phyloP scores from a whole-genome alignment of 2,797 vertebrate genomes.

The Semotilus atromaculatus region DNA sequence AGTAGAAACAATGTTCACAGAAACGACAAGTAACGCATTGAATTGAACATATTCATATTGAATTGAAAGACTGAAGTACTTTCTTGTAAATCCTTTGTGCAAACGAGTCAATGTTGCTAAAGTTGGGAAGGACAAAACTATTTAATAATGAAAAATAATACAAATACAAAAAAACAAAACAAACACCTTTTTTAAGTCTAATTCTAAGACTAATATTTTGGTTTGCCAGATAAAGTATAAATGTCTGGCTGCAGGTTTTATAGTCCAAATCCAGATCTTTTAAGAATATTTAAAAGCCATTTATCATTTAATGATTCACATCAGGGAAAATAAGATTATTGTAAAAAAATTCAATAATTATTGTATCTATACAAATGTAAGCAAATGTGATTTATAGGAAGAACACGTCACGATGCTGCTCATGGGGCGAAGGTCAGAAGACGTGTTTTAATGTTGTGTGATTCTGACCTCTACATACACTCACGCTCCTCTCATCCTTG shows the following conservation, averaged over 20 bases:
- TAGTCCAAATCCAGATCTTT: not conserved
- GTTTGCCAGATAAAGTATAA: not conserved
- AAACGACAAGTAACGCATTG: not conserved
- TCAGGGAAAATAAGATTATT: not conserved
- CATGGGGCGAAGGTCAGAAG: conserved; percentile 44
- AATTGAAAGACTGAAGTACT: not conserved
- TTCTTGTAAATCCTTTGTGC: not conserved
- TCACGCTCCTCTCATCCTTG: conserved; percentile 15
- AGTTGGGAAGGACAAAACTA: not conserved
- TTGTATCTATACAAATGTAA: not conserved
- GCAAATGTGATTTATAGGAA: conserved; percentile 1
- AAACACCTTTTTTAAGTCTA: not conserved
- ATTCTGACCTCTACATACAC: conserved; percentile 39
- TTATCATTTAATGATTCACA: conserved; percentile 6
- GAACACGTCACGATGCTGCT: conserved; percentile 3
- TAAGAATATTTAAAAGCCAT: conserved; percentile 1
- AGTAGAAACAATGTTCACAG: no score
- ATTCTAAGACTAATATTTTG: not conserved
- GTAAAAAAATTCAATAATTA: not conserved
- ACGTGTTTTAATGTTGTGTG: conserved; percentile 56
- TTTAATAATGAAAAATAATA: not conserved
- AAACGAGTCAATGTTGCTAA: not conserved
- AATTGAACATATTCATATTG: no score
- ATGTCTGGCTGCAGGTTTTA: not conserved
- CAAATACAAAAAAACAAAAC: not conserved